A percentile compares a stretch with the other conserved stretches of the same genome.
These are phyloP conservation scores for Schlechtendalia chinensis DNA, from an alignment of 1,140 invertebrate species.

Conservation along the genomic window DNA sequence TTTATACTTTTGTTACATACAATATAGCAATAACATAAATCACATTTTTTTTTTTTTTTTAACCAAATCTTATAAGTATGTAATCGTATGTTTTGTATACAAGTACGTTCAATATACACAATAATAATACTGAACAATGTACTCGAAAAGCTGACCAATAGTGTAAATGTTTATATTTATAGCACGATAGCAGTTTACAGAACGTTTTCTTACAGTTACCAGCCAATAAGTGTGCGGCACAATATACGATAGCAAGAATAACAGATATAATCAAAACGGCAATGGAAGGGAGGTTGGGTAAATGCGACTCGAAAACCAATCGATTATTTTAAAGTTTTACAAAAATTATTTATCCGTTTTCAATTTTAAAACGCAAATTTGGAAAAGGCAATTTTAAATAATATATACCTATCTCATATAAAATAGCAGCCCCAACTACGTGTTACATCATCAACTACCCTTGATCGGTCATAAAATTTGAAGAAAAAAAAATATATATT, in stretches of 20 bases:
- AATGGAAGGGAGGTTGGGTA: neutral
- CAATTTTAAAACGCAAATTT: no score
- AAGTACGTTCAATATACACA: no score
- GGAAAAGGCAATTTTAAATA: no score
- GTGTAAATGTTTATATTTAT: neutral
- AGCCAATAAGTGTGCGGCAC: neutral
- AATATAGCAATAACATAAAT: neutral
- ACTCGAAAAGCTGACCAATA: neutral
- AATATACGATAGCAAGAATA: neutral
- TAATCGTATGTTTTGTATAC: no score
- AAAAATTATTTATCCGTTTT: no score
- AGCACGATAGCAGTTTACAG: slow-evolving; percentile 14
- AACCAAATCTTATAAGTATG: neutral
- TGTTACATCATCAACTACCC: neutral
- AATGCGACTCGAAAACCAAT: slow-evolving; percentile 15
- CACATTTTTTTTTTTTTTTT: neutral
- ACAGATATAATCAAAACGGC: neutral
- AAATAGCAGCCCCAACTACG: slow-evolving; percentile 7
- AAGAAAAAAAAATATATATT: slow-evolving; percentile 5
- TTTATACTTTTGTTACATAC: neutral
- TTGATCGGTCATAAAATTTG: slow-evolving; percentile 42
- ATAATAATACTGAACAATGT: neutral
- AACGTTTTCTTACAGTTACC: neutral
- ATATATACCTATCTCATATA: neutral
- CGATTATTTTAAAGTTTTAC: neutral